Evolutionary conservation across 1,140 invertebrate species (phyloP).

Genomic region (Teleopsis dalmanni): DNA sequence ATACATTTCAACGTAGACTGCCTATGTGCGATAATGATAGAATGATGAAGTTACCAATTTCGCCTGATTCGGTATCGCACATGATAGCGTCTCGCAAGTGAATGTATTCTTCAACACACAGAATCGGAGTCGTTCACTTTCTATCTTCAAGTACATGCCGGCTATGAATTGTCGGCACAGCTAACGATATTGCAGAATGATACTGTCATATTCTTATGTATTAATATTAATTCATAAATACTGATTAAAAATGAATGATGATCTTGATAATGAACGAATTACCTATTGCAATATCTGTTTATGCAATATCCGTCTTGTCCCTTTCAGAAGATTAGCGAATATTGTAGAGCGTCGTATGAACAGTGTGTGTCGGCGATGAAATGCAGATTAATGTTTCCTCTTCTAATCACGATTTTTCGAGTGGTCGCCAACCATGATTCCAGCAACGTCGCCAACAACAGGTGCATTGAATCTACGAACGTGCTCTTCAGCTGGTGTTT

Average conservation of each 20-base stretch:
- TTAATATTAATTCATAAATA: not conserved
- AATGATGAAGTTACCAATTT: not conserved
- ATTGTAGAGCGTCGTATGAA: too few relatives aligned
- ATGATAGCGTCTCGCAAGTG: too few relatives aligned
- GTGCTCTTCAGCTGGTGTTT: constrained; percentile 42
- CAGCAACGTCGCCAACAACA: constrained; percentile 6
- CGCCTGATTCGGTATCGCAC: too few relatives aligned
- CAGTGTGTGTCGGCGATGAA: too few relatives aligned
- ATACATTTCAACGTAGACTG: too few relatives aligned
- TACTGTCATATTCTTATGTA: not conserved
- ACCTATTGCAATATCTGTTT: not conserved
- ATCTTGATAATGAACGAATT: not conserved
- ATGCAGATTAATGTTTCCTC: constrained; percentile 2
- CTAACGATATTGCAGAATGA: too few relatives aligned
- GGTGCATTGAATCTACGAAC: constrained; percentile 13
- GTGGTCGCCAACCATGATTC: constrained; percentile 11
- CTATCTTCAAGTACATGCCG: too few relatives aligned
- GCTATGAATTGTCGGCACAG: too few relatives aligned
- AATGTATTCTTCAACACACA: too few relatives aligned
- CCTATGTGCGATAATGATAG: not conserved
- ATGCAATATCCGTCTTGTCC: too few relatives aligned
- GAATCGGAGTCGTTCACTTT: too few relatives aligned
- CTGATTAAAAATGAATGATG: not conserved
- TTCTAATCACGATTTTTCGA: constrained; percentile 10
- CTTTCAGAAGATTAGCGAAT: too few relatives aligned